A percentile compares a stretch with the other conserved stretches of the same genome.
Evolutionary conservation across 2,888 invertebrate genomes (phyloP).

Genomic region (Cantharis flavilabris): DNA sequence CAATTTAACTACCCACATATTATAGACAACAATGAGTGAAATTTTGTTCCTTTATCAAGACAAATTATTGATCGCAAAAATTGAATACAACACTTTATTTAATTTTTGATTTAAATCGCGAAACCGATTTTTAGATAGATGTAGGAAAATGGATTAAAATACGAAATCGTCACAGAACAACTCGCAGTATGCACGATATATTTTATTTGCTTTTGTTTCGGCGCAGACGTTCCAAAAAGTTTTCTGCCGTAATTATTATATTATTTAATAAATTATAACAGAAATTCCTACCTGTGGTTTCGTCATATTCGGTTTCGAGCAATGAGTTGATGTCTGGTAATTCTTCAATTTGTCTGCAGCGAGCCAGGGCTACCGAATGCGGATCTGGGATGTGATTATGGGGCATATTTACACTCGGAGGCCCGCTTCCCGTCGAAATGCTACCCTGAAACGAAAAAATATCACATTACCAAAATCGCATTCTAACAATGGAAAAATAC

Average conservation of each 20-base stretch:
- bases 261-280: background rate
- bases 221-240: background rate
- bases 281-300: constrained; percentile 27
- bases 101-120: background rate
- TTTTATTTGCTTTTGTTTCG: background rate
- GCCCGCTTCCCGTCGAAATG: constrained; percentile 51
- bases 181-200: background rate
- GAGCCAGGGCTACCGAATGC: constrained; percentile 52
- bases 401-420: constrained; percentile 52
- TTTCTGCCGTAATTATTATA: background rate
- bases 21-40: background rate
- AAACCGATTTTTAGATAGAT: background rate
- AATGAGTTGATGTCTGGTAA: constrained; percentile 24
- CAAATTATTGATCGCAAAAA: background rate
- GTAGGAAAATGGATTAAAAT: background rate
- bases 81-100: background rate
- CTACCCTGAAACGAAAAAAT: constrained; percentile 44
- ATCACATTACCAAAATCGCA: background rate
- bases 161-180: background rate
- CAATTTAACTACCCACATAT: background rate
- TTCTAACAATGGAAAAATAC: constrained; percentile 17
- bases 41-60: background rate
- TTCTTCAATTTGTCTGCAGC: constrained; percentile 38
- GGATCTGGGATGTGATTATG: constrained; percentile 57
- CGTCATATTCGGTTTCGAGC: constrained; percentile 33